Conservation (phyloP, 1,140 invertebrate genomes). For the Papilio dardanus region DNA sequence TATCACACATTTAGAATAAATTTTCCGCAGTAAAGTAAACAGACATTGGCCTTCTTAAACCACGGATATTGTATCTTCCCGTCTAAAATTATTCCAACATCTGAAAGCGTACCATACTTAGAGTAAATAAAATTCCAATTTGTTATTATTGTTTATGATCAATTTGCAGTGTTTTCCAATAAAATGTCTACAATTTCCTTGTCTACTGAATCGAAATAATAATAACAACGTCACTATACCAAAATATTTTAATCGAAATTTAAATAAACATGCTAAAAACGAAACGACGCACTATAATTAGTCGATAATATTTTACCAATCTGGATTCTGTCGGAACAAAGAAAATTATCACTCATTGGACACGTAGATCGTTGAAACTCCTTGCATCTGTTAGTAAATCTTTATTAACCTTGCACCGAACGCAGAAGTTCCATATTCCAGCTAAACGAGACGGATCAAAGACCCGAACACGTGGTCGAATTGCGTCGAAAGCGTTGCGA, state of each 20-base stretch:
- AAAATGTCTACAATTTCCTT: background rate
- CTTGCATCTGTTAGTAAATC: background rate
- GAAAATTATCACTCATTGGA: conserved; percentile 44
- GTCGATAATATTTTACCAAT: conserved; percentile 37
- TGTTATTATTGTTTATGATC: background rate
- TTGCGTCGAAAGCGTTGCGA: conserved; percentile 62
- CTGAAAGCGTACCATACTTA: too few species aligned
- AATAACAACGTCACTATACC: background rate
- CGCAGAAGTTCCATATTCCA: conserved; percentile 42
- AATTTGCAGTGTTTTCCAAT: background rate
- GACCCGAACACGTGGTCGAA: conserved; percentile 58
- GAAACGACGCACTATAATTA: conserved; percentile 16
- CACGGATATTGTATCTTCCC: background rate
- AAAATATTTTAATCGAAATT: background rate
- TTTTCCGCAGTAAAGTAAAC: conserved; percentile 29
- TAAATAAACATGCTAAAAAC: conserved; percentile 19
- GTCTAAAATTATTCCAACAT: conserved; percentile 3
- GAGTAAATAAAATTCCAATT: background rate
- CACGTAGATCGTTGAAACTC: conserved; percentile 33
- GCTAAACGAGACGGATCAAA: conserved; percentile 56
- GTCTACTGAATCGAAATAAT: background rate
- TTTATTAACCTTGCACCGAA: conserved; percentile 33
- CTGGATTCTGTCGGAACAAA: conserved; percentile 61
- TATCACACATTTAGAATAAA: background rate
- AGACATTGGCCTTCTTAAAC: background rate